Base-by-base conservation (phyloP, 2,888 invertebrate species). In the Ormia ochracea region DNA sequence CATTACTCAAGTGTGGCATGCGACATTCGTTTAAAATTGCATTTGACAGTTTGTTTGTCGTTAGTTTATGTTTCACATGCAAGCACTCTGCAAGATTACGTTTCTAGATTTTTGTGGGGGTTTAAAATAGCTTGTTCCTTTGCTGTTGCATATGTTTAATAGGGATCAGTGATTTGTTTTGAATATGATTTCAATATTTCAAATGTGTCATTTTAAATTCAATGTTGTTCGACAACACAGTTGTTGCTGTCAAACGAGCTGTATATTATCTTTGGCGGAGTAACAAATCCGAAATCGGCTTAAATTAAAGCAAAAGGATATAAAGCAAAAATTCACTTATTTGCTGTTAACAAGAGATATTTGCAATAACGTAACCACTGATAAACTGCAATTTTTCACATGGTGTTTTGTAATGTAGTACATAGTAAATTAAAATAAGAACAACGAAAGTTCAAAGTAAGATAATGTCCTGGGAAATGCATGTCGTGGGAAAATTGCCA, bases 1-100 rank as follows among this genome's bases (percentile, higher is more conserved):
- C 69, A 69, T 74, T 74, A 74, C 76, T 80, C 80, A 76, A 80
- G 80, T 80, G 80, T 80, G 80, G 80, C 80, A 80, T 80, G 76
- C 80, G 76, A 80, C 80, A 80, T 76, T 76, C 76, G 76, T 80
- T 80, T 76, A 43, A 58, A 72, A 80, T 80, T 72, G 63, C 68
- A 80, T 63, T 68, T 80, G 80, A 80, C 80, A 80, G 78, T 76
- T 72, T 72, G 52, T 76, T 72, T 72, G 28, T 66, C 5, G 52
- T 61, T 68, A 26, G 33, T 69, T 59, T 65, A 19, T 70, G 38
- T 65, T 65, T 59, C 23, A 52, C 45, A 45, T 45, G n/a, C n/a
- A n/a, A n/a, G n/a, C n/a, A 61, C 41, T 61, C 59, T 41, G 45
- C 41, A 28, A 36, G 77, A 77, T 78, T 52, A 78, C 17, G 14